Evolutionary conservation across 2,888 invertebrate species (phyloP).

Genomic region (Spilosoma lubricipeda): DNA sequence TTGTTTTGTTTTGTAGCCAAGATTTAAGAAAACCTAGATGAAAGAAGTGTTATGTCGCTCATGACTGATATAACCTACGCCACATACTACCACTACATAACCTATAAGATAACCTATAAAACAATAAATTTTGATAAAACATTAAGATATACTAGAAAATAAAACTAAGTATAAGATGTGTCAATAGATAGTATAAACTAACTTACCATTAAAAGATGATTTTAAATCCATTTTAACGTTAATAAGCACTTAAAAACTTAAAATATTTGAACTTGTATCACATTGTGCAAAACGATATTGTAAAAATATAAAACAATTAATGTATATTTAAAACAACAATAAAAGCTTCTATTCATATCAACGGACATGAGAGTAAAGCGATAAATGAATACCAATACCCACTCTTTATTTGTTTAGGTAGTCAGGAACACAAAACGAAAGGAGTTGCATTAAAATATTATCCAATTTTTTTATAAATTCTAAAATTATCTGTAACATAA

Average conservation of each 20-base stretch:
- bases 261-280: background rate
- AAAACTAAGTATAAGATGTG: background rate
- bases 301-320: background rate
- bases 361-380: constrained; percentile 23
- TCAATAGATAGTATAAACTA: background rate
- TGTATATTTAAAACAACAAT: background rate
- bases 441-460: constrained; percentile 22
- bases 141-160: background rate
- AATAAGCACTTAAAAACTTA: constrained; percentile 9
- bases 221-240: constrained; percentile 11
- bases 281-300: background rate
- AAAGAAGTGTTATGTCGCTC: no score
- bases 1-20: no score
- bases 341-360: constrained; percentile 25
- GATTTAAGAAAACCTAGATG: no score
- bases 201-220: background rate
- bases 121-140: no score
- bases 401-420: constrained; percentile 40
- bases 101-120: no score
- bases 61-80: no score
- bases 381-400: constrained; percentile 23
- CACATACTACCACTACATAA: no score
- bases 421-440: constrained; percentile 22
- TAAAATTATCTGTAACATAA: background rate
- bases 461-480: background rate